Evolutionary conservation across 2,113 vertebrate genomes (phyloP), one percentile per base, ranked within the genome.

Genomic region (Oryzias celebensis): DNA sequence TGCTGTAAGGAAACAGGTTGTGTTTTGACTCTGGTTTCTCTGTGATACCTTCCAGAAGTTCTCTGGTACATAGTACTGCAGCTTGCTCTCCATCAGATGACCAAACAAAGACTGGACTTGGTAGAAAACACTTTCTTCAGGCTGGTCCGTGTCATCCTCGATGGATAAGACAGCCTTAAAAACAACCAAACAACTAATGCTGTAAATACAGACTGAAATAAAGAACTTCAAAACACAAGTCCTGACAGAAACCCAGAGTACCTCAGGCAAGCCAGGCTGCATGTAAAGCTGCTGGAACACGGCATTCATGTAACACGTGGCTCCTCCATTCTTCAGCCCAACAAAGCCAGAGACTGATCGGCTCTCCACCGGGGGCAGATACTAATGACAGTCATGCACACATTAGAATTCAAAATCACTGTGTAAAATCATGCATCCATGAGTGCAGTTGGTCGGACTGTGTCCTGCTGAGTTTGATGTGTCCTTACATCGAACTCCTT

Each of bases 241-340:
- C 8, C 15, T 22, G 3, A 14, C 1, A 7, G 4, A 49, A 14
- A 23, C 3, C 5, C 3, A 1, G n/a, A 44, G 56, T 63, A 98
- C 97, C 95, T 99, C 97, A 24, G 97, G 91, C 16, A 99, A 93
- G 26, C 97, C 97, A 1, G 97, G 97, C 73, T 99, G 97, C 97
- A 99, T 99, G 52, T 99, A 99, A 0, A 99, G 94, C 85, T 99
- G 97, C 88, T 99, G 97, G 88, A 99, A 99, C 67, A 99, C 96
- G 0, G 97, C 97, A 6, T 99, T 99, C 97, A 99, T 99, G 79
- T 99, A 99, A 86, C 97, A 99, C 0, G 97, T 99, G 8, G 97
- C 97, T 1, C 97, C 97, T 7, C 97, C 97, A 0, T 99, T 99
- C 87, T 98, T 97, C 73, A 99, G 81, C 0, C 97, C 97, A 65